Evolutionary conservation across 35 echinoderm and acorn worm genomes (phyloP).

Genomic region (Ophiothrix spiculata): DNA sequence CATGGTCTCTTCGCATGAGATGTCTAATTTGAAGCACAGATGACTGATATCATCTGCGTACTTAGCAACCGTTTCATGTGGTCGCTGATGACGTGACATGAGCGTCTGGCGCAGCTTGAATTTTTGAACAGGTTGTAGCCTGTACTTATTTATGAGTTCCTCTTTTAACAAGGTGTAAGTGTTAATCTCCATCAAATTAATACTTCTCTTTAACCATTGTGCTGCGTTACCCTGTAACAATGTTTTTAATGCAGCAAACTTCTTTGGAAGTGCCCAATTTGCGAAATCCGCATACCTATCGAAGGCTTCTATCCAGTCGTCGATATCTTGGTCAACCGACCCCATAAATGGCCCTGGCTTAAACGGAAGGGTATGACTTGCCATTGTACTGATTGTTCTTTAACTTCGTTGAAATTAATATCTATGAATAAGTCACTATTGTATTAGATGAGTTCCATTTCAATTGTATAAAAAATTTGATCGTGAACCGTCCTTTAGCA

Average conservation of each 20-base stretch:
- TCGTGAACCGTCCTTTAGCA: too few relatives aligned
- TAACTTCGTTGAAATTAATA: too few relatives aligned
- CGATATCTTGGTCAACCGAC: neutral
- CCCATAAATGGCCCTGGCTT: neutral
- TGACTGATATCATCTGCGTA: neutral
- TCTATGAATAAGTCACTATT: too few relatives aligned
- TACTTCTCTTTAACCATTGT: neutral
- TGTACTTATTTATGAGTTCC: neutral
- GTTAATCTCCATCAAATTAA: neutral
- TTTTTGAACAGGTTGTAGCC: neutral
- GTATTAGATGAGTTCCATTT: too few relatives aligned
- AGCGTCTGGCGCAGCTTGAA: neutral
- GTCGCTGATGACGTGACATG: neutral
- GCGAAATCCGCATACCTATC: neutral
- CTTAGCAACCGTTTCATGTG: neutral
- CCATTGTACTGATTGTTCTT: too few relatives aligned
- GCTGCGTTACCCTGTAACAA: neutral
- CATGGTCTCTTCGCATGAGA: neutral
- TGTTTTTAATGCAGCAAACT: neutral
- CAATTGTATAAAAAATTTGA: too few relatives aligned
- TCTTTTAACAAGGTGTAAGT: neutral
- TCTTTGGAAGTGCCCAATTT: neutral
- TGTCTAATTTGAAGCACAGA: neutral
- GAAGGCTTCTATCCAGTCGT: neutral
- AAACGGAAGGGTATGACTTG: neutral